These are phyloP conservation scores for Hippocampus zosterae DNA, from an alignment of 2,113 vertebrate genomes.

Conservation along the genomic window DNA sequence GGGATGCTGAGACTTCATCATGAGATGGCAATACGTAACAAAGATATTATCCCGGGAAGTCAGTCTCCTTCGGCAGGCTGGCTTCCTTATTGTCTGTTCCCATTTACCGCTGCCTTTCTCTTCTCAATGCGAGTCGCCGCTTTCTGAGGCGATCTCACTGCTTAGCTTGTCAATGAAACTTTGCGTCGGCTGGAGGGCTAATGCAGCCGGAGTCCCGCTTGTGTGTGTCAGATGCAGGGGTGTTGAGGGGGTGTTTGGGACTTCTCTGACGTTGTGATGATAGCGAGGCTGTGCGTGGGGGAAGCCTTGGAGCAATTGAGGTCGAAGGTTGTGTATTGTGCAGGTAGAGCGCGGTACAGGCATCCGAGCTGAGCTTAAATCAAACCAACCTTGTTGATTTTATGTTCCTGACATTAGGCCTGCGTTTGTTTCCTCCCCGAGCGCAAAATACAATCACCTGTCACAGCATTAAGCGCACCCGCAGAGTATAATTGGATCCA, in stretches of 20 bases:
- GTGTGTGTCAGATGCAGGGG: conserved; percentile 41
- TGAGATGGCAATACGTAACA: conserved; percentile 30
- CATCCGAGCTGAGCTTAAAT: conserved; percentile 19
- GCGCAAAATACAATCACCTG: neutral
- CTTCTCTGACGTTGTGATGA: conserved; percentile 40
- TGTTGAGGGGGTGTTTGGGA: neutral
- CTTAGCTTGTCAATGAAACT: conserved; percentile 61
- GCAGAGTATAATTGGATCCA: neutral
- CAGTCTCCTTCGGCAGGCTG: conserved; percentile 6
- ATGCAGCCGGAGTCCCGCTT: conserved; percentile 41
- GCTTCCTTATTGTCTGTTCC: conserved; percentile 13
- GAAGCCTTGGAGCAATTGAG: conserved; percentile 25
- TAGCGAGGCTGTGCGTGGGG: conserved; percentile 15
- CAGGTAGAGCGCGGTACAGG: conserved; percentile 4
- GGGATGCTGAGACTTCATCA: conserved; percentile 36
- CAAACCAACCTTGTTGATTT: conserved; percentile 3
- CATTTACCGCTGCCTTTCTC: conserved; percentile 24
- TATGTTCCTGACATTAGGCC: neutral
- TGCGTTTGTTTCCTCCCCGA: neutral
- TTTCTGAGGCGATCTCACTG: conserved; percentile 40
- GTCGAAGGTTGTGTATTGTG: conserved; percentile 24
- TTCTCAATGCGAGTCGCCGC: conserved; percentile 46
- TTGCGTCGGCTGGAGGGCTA: conserved; percentile 38
- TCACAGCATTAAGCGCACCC: neutral
- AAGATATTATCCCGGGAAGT: conserved; percentile 27